Conservation (phyloP, 1,140 invertebrate species). For the Phymastichus coffea region DNA sequence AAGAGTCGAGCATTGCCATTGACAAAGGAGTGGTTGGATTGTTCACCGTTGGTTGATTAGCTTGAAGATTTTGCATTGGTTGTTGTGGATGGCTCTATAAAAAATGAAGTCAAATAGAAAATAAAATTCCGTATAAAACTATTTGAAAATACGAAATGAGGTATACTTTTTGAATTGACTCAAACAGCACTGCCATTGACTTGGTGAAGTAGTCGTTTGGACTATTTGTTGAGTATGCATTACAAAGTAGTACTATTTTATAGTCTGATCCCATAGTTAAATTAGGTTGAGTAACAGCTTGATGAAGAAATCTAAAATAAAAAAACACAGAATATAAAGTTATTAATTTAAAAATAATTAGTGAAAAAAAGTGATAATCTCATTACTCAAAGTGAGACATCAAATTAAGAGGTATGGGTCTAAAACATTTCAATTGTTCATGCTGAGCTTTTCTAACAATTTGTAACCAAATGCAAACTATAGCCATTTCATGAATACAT, state of each 20-base stretch:
- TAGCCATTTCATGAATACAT: conserved; percentile 89
- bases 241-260: conserved; percentile 87
- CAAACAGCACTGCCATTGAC: conserved; percentile 86
- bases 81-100: conserved; percentile 52
- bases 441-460: conserved; percentile 88
- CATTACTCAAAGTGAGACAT: conserved; percentile 81
- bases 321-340: conserved; percentile 53
- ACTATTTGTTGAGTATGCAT: conserved; percentile 93
- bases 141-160: no score
- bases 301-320: conserved; percentile 82
- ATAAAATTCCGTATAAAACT: conserved; percentile 95
- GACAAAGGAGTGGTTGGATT: conserved; percentile 83
- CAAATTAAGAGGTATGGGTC: conserved; percentile 79
- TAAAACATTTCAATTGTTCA: conserved; percentile 74
- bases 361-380: conserved; percentile 68
- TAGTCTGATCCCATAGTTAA: conserved; percentile 84
- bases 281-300: conserved; percentile 76
- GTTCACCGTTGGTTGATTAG: conserved; percentile 55
- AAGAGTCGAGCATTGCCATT: conserved; percentile 88
- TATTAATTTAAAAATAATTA: conserved; percentile 75
- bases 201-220: conserved; percentile 81
- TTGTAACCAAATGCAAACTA: conserved; percentile 96
- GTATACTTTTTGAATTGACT: conserved; percentile 78
- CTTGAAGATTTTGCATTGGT: conserved; percentile 50
- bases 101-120: conserved; percentile 78